These are phyloP conservation scores for Nannobrachium achirus DNA, from an alignment of 2,113 vertebrate species.

Conservation along the genomic window DNA sequence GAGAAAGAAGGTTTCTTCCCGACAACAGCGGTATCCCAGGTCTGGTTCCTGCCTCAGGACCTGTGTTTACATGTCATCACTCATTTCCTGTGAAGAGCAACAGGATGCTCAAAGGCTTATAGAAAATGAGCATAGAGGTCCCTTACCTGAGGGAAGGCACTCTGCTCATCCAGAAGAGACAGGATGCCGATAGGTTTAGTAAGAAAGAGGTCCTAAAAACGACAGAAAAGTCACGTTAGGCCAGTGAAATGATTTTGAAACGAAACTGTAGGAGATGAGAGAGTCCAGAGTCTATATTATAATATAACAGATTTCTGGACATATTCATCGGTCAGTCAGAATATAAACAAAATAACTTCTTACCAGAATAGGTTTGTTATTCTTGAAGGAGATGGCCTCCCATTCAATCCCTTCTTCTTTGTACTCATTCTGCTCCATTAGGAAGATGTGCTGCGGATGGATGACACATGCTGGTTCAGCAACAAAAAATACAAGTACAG, in stretches of 20 bases:
- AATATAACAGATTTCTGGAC: too few species aligned
- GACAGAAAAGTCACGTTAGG: not conserved
- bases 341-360: slow-evolving; percentile 1
- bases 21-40: too few species aligned
- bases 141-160: slow-evolving; percentile 80
- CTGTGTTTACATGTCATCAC: too few species aligned
- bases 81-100: too few species aligned
- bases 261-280: too few species aligned
- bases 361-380: slow-evolving; percentile 81
- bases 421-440: slow-evolving; percentile 80
- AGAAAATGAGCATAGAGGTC: not conserved
- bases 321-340: too few species aligned
- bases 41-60: too few species aligned
- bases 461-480: not conserved
- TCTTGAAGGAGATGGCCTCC: slow-evolving; percentile 75
- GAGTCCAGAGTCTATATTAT: too few species aligned
- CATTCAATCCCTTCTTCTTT: slow-evolving; percentile 77
- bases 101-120: too few species aligned
- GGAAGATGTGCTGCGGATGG: slow-evolving; percentile 79
- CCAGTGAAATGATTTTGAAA: too few species aligned
- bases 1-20: too few species aligned
- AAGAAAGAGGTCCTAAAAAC: slow-evolving; percentile 76
- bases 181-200: slow-evolving; percentile 79
- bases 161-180: slow-evolving; percentile 83
- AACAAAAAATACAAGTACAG: not conserved